A percentile compares a stretch with the other conserved stretches of the same genome.
phyloP scores from a whole-genome alignment of 2,113 vertebrate genomes.

The Puma concolor region DNA sequence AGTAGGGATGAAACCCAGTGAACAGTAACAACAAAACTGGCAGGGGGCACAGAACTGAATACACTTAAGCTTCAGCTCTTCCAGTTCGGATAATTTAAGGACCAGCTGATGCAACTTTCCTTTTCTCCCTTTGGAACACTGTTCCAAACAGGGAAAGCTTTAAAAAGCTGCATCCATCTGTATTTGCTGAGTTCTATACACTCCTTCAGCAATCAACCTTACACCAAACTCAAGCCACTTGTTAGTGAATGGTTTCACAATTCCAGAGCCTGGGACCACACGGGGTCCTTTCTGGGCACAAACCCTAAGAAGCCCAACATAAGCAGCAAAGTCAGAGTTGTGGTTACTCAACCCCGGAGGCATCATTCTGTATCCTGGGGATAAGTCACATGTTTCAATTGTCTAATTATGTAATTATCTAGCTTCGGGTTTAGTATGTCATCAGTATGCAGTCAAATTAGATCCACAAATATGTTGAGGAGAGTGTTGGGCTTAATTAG shows the following conservation, averaged over 20 bases:
- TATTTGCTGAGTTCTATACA: conserved; percentile 8
- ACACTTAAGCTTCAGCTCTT: not conserved
- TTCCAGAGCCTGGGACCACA: conserved; percentile 27
- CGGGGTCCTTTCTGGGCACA: conserved; percentile 3
- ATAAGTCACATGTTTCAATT: conserved; percentile 18
- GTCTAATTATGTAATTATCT: conserved; percentile 67
- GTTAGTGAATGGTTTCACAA: conserved; percentile 58
- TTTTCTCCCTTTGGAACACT: not conserved
- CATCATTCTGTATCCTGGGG: conserved; percentile 7
- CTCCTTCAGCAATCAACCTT: conserved; percentile 24
- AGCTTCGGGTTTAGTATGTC: conserved; percentile 61
- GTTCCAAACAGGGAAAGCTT: not conserved
- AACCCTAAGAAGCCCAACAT: not conserved
- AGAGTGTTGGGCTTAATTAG: conserved; percentile 35
- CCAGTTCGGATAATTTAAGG: not conserved
- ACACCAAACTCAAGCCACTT: conserved; percentile 56
- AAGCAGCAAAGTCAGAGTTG: not conserved
- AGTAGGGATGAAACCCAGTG: not conserved
- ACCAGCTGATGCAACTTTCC: not conserved
- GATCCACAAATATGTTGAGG: conserved; percentile 33
- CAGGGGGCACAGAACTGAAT: not conserved
- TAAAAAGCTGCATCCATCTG: conserved; percentile 18
- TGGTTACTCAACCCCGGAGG: not conserved
- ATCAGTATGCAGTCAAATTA: conserved; percentile 48
- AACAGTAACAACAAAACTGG: not conserved